phyloP scores from a whole-genome alignment of 2,797 vertebrate genomes.

The Basileuterus tristriatus region DNA sequence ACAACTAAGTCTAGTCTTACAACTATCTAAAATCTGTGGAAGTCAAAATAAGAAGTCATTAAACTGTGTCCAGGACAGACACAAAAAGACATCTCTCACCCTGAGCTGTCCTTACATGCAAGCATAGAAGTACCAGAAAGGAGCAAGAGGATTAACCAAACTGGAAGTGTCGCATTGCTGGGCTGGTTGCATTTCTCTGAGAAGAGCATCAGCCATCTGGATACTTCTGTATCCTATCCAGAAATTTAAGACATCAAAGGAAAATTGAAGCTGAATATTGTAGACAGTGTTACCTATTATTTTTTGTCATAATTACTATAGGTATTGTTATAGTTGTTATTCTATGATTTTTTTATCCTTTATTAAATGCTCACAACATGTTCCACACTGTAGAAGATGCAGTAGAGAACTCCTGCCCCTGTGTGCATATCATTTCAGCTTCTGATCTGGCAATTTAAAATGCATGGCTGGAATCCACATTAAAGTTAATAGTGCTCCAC shows the following conservation, averaged over 20 bases:
- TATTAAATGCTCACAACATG: background rate
- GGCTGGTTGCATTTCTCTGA: background rate
- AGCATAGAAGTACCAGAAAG: fast-evolving
- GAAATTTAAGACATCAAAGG: background rate
- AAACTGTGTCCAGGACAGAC: background rate
- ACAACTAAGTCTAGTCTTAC: background rate
- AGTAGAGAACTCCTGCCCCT: background rate
- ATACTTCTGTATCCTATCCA: background rate
- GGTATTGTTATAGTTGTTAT: background rate
- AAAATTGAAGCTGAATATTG: background rate
- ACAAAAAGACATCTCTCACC: background rate
- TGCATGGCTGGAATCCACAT: slow-evolving; percentile 8
- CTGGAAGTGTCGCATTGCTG: background rate
- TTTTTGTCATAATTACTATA: background rate
- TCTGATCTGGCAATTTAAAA: background rate
- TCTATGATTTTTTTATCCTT: background rate
- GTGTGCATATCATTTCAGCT: background rate
- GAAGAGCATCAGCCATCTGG: background rate
- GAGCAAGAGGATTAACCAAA: background rate
- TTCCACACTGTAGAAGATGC: background rate
- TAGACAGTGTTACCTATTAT: background rate
- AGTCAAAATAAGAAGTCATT: background rate
- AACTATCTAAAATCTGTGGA: background rate
- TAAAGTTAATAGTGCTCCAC: slow-evolving; percentile 4
- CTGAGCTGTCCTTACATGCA: background rate